These are phyloP conservation scores for Drosophila ananassae DNA, from an alignment of 1,140 invertebrate species.

Conservation along the genomic window DNA sequence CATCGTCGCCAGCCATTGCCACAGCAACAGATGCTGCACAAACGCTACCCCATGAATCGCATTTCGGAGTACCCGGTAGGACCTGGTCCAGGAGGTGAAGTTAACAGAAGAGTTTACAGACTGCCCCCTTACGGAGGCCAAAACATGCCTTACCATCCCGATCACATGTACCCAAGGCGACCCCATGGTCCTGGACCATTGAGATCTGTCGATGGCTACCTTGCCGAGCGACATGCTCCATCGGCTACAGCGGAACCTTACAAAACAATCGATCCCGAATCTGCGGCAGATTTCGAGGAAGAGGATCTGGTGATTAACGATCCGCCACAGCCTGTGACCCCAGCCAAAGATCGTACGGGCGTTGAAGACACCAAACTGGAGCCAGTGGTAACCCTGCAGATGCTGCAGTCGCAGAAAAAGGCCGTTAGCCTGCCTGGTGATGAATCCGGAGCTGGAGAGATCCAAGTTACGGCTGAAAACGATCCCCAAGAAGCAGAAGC, in stretches of 20 bases:
- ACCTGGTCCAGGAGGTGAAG: constrained; percentile 37
- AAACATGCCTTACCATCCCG: constrained; percentile 53
- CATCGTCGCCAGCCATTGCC: constrained; percentile 61
- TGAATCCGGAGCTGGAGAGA: constrained; percentile 71
- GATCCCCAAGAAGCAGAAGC: constrained; percentile 72
- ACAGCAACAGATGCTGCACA: constrained; percentile 48
- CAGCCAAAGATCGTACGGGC: constrained; percentile 51
- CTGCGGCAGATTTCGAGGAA: constrained; percentile 72
- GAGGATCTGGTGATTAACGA: constrained; percentile 81
- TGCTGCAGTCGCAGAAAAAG: constrained; percentile 86
- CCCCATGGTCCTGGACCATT: constrained; percentile 42
- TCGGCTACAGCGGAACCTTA: constrained; percentile 45
- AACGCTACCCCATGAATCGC: constrained; percentile 72
- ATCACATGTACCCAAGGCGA: constrained; percentile 60
- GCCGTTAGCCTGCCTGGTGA: constrained; percentile 54
- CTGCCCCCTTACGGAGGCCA: constrained; percentile 61
- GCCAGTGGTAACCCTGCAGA: constrained; percentile 87
- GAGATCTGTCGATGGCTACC: constrained; percentile 56
- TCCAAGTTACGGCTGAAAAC: constrained; percentile 74
- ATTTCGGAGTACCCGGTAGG: constrained; percentile 58
- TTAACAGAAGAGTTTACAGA: constrained; percentile 75
- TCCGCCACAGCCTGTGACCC: constrained; percentile 68
- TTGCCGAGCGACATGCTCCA: constrained; percentile 67
- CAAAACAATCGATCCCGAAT: constrained; percentile 56
- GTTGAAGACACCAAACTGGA: constrained; percentile 70